phyloP scores from a whole-genome alignment of 2,113 vertebrate genomes.

The Dolichallabes microphthalmus region DNA sequence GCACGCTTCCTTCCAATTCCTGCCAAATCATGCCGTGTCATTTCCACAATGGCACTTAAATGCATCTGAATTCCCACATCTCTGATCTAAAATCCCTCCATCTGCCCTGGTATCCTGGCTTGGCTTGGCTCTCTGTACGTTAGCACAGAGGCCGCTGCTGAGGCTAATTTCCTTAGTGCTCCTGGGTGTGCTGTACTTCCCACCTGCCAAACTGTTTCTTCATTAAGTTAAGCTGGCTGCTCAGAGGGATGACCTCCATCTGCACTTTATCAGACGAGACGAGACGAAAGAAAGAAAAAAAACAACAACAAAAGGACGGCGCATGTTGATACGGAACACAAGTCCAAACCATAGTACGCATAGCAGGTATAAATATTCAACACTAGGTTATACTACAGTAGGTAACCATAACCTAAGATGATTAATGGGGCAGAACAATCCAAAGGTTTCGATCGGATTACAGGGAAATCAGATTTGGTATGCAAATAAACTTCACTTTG shows the following conservation, averaged over 20 bases:
- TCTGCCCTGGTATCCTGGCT: slow-evolving; percentile 27
- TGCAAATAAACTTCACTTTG: neutral
- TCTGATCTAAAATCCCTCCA: slow-evolving; percentile 13
- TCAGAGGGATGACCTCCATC: slow-evolving; percentile 67
- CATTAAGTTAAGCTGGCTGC: slow-evolving; percentile 57
- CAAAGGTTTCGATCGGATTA: neutral
- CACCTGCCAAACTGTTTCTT: slow-evolving; percentile 48
- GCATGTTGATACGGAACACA: slow-evolving; percentile 22
- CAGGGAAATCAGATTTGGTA: neutral
- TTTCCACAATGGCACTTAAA: slow-evolving; percentile 20
- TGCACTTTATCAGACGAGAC: slow-evolving; percentile 51
- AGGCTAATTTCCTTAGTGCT: slow-evolving; percentile 42
- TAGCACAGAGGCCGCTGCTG: slow-evolving; percentile 38
- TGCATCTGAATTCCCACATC: neutral
- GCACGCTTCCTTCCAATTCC: neutral
- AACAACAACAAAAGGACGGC: neutral
- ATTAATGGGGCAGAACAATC: slow-evolving; percentile 59
- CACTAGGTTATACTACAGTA: slow-evolving; percentile 51
- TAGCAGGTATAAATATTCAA: slow-evolving; percentile 57
- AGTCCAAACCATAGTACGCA: slow-evolving; percentile 56
- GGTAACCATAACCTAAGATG: slow-evolving; percentile 60
- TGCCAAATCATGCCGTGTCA: slow-evolving; percentile 1
- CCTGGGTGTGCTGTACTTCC: slow-evolving; percentile 20
- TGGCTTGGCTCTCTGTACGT: slow-evolving; percentile 17
- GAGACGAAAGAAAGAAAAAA: slow-evolving; percentile 22